Base-by-base conservation (phyloP, 30 jellyfish, hydroid and myxozoan genomes). In the Phacellophora camtschatica region DNA sequence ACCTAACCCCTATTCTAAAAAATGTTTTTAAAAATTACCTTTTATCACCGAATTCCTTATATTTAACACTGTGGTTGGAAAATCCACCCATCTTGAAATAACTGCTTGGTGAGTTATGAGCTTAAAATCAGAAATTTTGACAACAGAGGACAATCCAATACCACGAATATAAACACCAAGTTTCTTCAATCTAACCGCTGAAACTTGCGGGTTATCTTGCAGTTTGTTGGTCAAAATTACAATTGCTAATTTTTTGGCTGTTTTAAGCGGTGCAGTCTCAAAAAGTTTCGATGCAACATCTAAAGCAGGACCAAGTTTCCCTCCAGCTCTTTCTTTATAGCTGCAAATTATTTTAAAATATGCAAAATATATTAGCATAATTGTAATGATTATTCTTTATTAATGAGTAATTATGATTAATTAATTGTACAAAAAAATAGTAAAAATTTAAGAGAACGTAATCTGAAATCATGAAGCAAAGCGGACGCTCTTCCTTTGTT, bases 261-360 rank as follows among this genome's bases (percentile, higher is more conserved):
- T 54, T 33, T 71, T 73, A 48, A 29, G 49, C 3, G 95, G 88
- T 24, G 88, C 86, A 6, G 75, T 84, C 1, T 78, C 73, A 36
- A 84, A 71, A 7, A 84, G 61, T 39, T 57, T 53, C 9, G 73
- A 0, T 9, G 88, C 95, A 0, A 71, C 34, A 22, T 22, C 51
- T 22, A 84, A 4, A n/a, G 95, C 95, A 3, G 71, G 84, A n/a
- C 88, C 88, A 59, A 84, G 64, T 24, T 67, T 46, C 23, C 74
- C 24, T 20, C 95, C 95, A 11, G 83, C 70, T 8, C 59, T 43
- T 39, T 86, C 94, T 2, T 78, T 51, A 19, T 71, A 73, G 49
- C 86, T 73, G 50, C 5, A 2, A 31, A 32, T 18, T 24, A 57
- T 10, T 23, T 15, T 6, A 10, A 7, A n/a, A 50, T 50, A n/a